Base-by-base conservation (phyloP, 2,113 vertebrate genomes). In the Zosterops lateralis region DNA sequence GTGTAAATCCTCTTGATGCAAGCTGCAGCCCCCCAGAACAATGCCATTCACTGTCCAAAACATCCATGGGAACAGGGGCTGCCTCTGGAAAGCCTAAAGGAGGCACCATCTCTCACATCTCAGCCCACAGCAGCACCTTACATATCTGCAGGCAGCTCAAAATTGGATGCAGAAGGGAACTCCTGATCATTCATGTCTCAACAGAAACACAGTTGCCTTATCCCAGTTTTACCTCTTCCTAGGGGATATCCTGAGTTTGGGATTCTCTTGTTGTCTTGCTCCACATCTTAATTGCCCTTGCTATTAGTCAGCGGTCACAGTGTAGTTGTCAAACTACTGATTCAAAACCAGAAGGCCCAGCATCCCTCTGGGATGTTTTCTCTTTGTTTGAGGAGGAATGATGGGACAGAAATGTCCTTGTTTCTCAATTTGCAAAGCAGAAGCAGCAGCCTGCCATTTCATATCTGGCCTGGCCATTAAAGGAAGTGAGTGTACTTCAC, bases 1-100 rank as follows among this genome's bases (percentile, higher is more conserved):
- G 56, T 74, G 51, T 78, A 94, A 88, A 91, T 45, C 50, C 67
- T 81, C 66, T 48, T 0, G 0, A 8, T 57, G 65, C 48, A 78
- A 80, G 70, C 75, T 90, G 78, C 80, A 83, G 51, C 14, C 64
- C 67, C 31, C 57, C 85, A 68, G 90, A 92, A 95, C 87, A 96
- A 95, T 81, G 73, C 19, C n/a, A 31, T 34, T 88, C 92, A 92
- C 85, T 94, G 93, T 96, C 85, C 84, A 67, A 94, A 94, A 54
- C 56, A 90, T 65, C 28, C 79, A 57, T 0, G 0, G 32, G 42
- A 93, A 53, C 31, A 81, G 34, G 2, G 77, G 53, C 40, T 89
- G 88, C 44, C 32, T 34, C 76, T 84, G 56, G 40, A 84, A 77
- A 86, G 26, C 50, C 82, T 71, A 20, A 50, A 87, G 56, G 13